Evolutionary conservation across 1,140 invertebrate species (phyloP).

Genomic region (Catajapyx aquilonaris): DNA sequence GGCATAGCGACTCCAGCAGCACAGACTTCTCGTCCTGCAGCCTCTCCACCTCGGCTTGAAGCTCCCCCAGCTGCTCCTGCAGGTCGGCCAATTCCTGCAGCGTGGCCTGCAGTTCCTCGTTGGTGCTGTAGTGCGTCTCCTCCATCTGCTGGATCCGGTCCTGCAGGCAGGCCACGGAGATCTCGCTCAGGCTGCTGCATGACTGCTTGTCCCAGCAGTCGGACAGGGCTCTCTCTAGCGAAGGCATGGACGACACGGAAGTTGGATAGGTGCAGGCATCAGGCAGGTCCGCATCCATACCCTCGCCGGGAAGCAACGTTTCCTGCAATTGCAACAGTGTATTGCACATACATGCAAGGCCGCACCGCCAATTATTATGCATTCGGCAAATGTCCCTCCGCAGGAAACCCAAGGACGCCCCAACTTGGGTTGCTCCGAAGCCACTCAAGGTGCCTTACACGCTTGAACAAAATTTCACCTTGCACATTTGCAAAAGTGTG

Average conservation of each 20-base stretch:
- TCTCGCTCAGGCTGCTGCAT: constrained; percentile 58
- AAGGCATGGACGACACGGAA: constrained; percentile 5
- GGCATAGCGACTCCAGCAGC: constrained; percentile 69
- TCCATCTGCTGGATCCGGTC: constrained; percentile 81
- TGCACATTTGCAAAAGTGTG: too few relatives aligned
- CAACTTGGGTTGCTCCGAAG: too few relatives aligned
- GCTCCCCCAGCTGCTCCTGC: constrained; percentile 56
- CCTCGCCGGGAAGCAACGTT: constrained; percentile 4
- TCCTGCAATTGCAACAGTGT: constrained; percentile 1
- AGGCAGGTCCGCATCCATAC: constrained; percentile 4
- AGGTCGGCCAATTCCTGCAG: constrained; percentile 78
- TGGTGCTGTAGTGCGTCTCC: constrained; percentile 72
- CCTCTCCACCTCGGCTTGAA: constrained; percentile 69
- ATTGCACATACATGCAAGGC: neutral
- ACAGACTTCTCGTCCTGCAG: constrained; percentile 71
- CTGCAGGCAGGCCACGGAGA: constrained; percentile 77
- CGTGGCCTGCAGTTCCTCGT: constrained; percentile 85
- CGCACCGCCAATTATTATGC: neutral
- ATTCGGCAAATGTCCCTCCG: constrained; percentile 4
- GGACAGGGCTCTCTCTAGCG: constrained; percentile 19
- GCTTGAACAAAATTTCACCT: too few relatives aligned
- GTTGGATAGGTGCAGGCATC: constrained; percentile 16
- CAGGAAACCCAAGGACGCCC: constrained; percentile 11
- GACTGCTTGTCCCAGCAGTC: constrained; percentile 83
- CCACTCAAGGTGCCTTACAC: too few relatives aligned